phyloP scores from a whole-genome alignment of 2,888 invertebrate genomes.

The Hetaerina titia region DNA sequence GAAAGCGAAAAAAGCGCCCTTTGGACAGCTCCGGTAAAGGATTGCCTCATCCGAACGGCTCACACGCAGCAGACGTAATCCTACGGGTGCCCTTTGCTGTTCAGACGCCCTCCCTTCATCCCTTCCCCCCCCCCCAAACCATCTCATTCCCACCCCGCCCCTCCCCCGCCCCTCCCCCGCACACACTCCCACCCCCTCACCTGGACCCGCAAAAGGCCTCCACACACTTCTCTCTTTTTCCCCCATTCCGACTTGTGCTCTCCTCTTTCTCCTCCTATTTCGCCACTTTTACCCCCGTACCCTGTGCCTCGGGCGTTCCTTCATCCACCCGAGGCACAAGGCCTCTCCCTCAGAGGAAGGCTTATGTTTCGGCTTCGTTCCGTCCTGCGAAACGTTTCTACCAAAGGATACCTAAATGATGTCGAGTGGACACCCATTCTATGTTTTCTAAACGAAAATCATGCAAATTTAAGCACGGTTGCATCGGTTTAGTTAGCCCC shows the following conservation, averaged over 20 bases:
- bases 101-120: conserved; percentile 31
- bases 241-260: not conserved
- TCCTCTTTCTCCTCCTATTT: not conserved
- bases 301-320: not conserved
- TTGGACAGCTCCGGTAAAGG: conserved; percentile 64
- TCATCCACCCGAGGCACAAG: not conserved
- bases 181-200: not conserved
- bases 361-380: not conserved
- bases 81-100: conserved; percentile 60
- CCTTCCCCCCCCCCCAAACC: not conserved
- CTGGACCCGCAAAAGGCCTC: not conserved
- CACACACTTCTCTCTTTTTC: not conserved
- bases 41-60: conserved; percentile 56
- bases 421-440: too few species aligned
- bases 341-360: too few species aligned
- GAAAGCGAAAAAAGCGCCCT: conserved; percentile 49
- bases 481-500: too few species aligned
- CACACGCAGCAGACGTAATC: conserved; percentile 58
- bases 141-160: not conserved
- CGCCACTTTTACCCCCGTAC: not conserved
- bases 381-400: too few species aligned
- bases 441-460: too few species aligned
- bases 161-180: not conserved
- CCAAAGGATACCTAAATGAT: too few species aligned
- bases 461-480: too few species aligned